phyloP scores from a whole-genome alignment of 2,888 invertebrate species.

The Erpobdella octoculata region DNA sequence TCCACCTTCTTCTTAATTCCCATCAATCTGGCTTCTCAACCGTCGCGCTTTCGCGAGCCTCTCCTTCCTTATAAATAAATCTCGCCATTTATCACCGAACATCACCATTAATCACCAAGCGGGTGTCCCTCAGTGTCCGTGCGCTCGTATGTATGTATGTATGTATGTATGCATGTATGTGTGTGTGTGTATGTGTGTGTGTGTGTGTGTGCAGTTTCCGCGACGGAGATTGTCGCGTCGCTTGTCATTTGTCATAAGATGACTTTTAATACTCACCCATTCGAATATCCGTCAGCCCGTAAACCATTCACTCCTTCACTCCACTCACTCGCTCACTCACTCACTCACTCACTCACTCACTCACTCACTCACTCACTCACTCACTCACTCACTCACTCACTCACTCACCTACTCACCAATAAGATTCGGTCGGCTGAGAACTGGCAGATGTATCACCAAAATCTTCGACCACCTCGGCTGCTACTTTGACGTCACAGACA shows the following conservation, averaged over 20 bases:
- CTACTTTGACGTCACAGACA: neutral
- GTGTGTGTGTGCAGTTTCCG: neutral
- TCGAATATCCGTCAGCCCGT: too few species aligned
- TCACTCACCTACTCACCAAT: neutral
- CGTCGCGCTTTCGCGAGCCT: too few species aligned
- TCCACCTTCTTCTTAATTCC: too few species aligned
- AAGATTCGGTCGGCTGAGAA: constrained; percentile 12
- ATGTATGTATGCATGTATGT: neutral
- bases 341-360: neutral
- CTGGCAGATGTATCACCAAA: constrained; percentile 5
- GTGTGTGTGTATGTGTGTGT: neutral
- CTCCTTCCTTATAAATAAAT: too few species aligned
- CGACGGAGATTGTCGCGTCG: neutral
- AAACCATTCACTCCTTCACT: neutral
- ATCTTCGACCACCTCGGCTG: neutral
- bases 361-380: neutral
- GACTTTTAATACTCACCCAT: too few species aligned
- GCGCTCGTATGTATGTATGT: too few species aligned
- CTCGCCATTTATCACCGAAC: too few species aligned
- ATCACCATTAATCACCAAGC: too few species aligned
- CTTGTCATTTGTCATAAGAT: too few species aligned
- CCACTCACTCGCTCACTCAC: neutral
- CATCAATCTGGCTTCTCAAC: too few species aligned
- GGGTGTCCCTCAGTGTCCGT: too few species aligned
- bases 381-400: neutral